Evolutionary conservation across 2,888 invertebrate species (phyloP).

Genomic region (Macrosiphum euphorbiae): DNA sequence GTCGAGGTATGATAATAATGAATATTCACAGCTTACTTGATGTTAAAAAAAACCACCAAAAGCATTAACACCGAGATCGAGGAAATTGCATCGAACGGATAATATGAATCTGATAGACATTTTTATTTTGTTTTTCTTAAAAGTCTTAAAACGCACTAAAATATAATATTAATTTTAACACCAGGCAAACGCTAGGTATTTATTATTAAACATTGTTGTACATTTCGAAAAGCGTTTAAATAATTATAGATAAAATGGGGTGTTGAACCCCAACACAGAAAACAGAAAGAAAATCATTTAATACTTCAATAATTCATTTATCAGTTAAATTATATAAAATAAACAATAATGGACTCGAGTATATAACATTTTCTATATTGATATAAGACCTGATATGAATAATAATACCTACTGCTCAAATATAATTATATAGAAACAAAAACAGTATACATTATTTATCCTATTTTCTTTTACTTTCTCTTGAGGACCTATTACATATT

Average conservation of each 20-base stretch:
- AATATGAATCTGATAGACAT: not conserved
- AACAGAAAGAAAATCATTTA: not conserved
- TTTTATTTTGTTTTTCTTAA: not conserved
- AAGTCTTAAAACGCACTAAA: not conserved
- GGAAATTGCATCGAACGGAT: not conserved
- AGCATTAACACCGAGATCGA: not conserved
- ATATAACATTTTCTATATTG: not conserved
- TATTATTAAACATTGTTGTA: not conserved
- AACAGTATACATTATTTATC: not conserved
- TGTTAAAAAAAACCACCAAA: not conserved
- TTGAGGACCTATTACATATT: not conserved
- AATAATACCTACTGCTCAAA: not conserved
- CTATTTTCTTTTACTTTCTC: not conserved
- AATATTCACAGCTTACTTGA: not conserved
- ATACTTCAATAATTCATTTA: not conserved
- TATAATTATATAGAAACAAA: not conserved
- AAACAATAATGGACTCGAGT: not conserved
- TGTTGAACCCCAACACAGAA: not conserved
- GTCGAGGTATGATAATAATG: not conserved
- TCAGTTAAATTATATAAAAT: not conserved
- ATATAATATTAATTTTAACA: not conserved
- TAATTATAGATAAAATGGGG: not conserved
- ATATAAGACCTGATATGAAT: not conserved
- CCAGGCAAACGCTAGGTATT: not conserved
- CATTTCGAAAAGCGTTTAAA: not conserved